Conservation (phyloP, 2,888 invertebrate genomes). For the Cepaea hortensis region DNA sequence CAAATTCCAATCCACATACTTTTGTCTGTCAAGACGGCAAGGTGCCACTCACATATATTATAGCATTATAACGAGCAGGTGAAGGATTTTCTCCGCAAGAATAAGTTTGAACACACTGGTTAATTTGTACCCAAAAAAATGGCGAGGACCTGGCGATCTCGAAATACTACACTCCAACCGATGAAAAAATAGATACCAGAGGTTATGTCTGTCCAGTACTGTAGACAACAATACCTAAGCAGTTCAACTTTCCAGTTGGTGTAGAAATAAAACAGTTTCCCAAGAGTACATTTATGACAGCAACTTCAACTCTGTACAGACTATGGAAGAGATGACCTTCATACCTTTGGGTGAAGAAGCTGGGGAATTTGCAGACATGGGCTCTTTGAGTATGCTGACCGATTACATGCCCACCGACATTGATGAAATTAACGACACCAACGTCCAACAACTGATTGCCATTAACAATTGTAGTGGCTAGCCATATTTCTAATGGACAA, state of each 20-base stretch:
- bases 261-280: constrained; percentile 37
- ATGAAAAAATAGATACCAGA: too few relatives aligned
- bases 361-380: constrained; percentile 43
- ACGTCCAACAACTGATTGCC: constrained; percentile 60
- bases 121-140: too few relatives aligned
- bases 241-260: background rate
- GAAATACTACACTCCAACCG: too few relatives aligned
- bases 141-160: too few relatives aligned
- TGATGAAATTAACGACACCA: constrained; percentile 54
- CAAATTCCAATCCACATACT: too few relatives aligned
- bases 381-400: constrained; percentile 42
- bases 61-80: too few relatives aligned
- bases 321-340: background rate
- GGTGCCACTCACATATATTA: too few relatives aligned
- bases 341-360: background rate
- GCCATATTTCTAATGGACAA: too few relatives aligned
- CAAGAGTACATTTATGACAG: constrained; percentile 23
- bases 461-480: constrained; percentile 25
- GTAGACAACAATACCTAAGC: background rate
- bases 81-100: too few relatives aligned
- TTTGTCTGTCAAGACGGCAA: too few relatives aligned
- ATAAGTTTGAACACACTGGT: too few relatives aligned
- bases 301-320: constrained; percentile 31
- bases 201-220: too few relatives aligned
- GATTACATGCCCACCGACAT: constrained; percentile 64